Evolutionary conservation across 2,888 invertebrate genomes (phyloP).

Genomic region (Matsumyia berberina): DNA sequence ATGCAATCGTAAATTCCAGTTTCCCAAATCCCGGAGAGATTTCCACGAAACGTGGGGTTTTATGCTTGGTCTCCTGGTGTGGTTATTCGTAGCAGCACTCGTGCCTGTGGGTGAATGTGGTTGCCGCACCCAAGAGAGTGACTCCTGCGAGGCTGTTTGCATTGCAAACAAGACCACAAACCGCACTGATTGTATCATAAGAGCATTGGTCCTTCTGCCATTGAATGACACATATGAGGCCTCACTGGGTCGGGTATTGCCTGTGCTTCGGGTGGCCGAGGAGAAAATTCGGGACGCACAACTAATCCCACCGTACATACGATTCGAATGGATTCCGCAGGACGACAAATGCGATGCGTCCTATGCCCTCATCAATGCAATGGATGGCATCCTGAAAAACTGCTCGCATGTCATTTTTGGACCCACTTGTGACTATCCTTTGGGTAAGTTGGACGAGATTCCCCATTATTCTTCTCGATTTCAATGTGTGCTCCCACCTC

Average conservation of each 20-base stretch:
- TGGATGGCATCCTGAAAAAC: slow-evolving; percentile 89
- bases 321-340: slow-evolving; percentile 87
- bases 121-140: slow-evolving; percentile 80
- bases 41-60: slow-evolving; percentile 25
- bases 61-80: slow-evolving; percentile 34
- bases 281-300: slow-evolving; percentile 85
- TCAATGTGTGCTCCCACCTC: slow-evolving; percentile 68
- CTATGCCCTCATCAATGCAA: slow-evolving; percentile 89
- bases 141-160: slow-evolving; percentile 82
- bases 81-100: slow-evolving; percentile 30
- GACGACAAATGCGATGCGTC: slow-evolving; percentile 91
- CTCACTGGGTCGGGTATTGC: slow-evolving; percentile 87
- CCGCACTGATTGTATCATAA: slow-evolving; percentile 86
- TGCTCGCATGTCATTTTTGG: slow-evolving; percentile 92
- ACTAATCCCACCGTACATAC: slow-evolving; percentile 86
- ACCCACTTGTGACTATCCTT: slow-evolving; percentile 91
- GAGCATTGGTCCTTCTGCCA: slow-evolving; percentile 88
- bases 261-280: slow-evolving; percentile 87
- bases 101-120: slow-evolving; percentile 52
- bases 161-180: slow-evolving; percentile 60
- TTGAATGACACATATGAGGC: slow-evolving; percentile 86
- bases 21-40: slow-evolving; percentile 28
- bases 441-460: slow-evolving; percentile 87
- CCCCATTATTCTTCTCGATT: background rate
- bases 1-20: slow-evolving; percentile 29